Conservation (phyloP, 1,140 invertebrate species). For the Rhopalosiphum maidis region DNA sequence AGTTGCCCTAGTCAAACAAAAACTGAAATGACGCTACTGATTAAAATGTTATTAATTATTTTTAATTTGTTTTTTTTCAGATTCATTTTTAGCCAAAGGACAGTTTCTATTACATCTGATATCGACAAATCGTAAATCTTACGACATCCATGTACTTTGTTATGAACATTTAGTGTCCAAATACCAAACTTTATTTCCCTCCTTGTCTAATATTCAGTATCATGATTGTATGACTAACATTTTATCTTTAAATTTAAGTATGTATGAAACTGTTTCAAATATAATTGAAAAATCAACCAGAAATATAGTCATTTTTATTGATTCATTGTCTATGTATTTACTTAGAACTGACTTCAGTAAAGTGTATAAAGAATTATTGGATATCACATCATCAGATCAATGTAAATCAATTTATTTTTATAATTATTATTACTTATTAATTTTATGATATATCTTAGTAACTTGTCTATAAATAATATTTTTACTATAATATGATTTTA, state of each 20-base stretch:
- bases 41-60: background rate
- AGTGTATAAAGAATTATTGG: conserved; percentile 49
- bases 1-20: too few species aligned
- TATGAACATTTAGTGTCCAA: conserved; percentile 33
- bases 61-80: conserved; percentile 24
- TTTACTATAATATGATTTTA: conserved; percentile 33
- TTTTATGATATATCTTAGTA: background rate
- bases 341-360: conserved; percentile 6
- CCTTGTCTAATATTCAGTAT: conserved; percentile 2
- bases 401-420: conserved; percentile 9
- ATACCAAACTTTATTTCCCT: conserved; percentile 28
- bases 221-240: conserved; percentile 47
- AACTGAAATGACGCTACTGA: too few species aligned
- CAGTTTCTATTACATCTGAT: conserved; percentile 46
- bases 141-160: conserved; percentile 42
- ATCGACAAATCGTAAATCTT: conserved; percentile 33
- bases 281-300: background rate
- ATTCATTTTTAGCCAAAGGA: conserved; percentile 51
- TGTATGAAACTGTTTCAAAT: background rate
- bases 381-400: conserved; percentile 29
- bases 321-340: conserved; percentile 47
- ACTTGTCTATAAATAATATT: background rate
- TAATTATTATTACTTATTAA: background rate
- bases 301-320: conserved; percentile 48
- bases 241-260: background rate